Percentiles rank a stretch among this genome's conserved stretches.
phyloP scores from a whole-genome alignment of 2,888 invertebrate species.

The Helobdella robusta region DNA sequence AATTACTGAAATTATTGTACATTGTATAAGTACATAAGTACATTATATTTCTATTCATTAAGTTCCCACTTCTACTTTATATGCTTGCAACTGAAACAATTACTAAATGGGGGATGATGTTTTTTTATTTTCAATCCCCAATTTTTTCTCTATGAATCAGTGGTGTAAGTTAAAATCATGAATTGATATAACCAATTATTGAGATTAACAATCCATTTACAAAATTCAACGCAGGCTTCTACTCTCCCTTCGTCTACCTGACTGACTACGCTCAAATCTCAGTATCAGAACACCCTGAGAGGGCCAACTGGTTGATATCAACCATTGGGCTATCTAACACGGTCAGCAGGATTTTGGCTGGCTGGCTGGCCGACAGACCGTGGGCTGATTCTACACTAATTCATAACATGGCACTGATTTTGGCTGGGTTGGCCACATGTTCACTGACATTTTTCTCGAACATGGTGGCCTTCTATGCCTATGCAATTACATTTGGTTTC shows the following conservation, averaged over 20 bases:
- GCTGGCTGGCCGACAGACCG: conserved; percentile 61
- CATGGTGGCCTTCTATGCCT: conserved; percentile 63
- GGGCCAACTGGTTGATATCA: conserved; percentile 49
- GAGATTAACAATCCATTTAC: no score
- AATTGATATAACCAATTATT: no score
- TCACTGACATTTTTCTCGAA: conserved; percentile 61
- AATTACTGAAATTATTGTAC: no score
- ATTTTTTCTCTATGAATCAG: no score
- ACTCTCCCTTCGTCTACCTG: conserved; percentile 42
- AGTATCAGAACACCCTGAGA: conserved; percentile 2
- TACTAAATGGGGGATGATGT: no score
- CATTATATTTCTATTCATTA: no score
- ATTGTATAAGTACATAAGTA: no score
- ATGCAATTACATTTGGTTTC: conserved; percentile 75
- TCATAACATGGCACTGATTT: conserved; percentile 75
- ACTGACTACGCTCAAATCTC: conserved; percentile 36
- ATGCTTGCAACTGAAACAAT: no score
- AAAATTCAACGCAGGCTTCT: conserved; percentile 23
- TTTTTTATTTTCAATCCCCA: no score
- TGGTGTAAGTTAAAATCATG: no score
- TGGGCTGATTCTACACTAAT: conserved; percentile 76
- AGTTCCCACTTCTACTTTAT: no score
- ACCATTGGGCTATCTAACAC: conserved; percentile 44
- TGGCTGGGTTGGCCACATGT: conserved; percentile 83
- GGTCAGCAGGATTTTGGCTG: conserved; percentile 46